A percentile compares a stretch with the other conserved stretches of the same genome.
phyloP scores from a whole-genome alignment of 2,888 invertebrate species.

The Eustalomyia histrio region DNA sequence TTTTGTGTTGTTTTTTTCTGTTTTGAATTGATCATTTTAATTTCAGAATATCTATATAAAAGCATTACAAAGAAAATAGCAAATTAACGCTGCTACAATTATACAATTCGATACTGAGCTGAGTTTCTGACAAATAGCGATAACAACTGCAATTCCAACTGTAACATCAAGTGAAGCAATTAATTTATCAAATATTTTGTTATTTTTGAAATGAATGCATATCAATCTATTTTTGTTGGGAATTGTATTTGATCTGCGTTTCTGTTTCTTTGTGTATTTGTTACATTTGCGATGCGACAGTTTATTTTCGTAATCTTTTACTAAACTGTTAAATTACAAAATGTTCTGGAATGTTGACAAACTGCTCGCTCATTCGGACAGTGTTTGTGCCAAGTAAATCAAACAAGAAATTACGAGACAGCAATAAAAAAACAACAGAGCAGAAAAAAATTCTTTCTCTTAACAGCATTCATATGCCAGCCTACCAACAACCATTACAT shows the following conservation, averaged over 20 bases:
- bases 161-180: slow-evolving; percentile 49
- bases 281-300: slow-evolving; percentile 50
- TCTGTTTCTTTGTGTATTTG: not conserved
- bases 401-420: slow-evolving; percentile 48
- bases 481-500: slow-evolving; percentile 5
- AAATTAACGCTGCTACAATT: slow-evolving; percentile 19
- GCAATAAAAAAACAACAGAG: slow-evolving; percentile 8
- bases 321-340: slow-evolving; percentile 65
- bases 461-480: slow-evolving; percentile 2
- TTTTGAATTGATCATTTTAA: too few species aligned
- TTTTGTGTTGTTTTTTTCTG: too few species aligned
- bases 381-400: slow-evolving; percentile 52
- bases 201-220: slow-evolving; percentile 58
- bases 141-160: slow-evolving; percentile 10
- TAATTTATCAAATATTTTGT: slow-evolving; percentile 58
- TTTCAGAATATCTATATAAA: not conserved
- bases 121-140: not conserved
- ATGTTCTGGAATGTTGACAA: slow-evolving; percentile 66
- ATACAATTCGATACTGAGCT: not conserved
- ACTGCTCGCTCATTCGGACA: slow-evolving; percentile 56
- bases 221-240: slow-evolving; percentile 56
- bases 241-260: slow-evolving; percentile 55
- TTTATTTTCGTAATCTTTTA: slow-evolving; percentile 63
- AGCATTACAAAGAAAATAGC: not conserved
- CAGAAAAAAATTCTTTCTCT: not conserved